A percentile compares a stretch with the other conserved stretches of the same genome.
These are phyloP conservation scores for Tautogolabrus adspersus DNA, from an alignment of 2,113 vertebrate genomes.

Conservation along the genomic window DNA sequence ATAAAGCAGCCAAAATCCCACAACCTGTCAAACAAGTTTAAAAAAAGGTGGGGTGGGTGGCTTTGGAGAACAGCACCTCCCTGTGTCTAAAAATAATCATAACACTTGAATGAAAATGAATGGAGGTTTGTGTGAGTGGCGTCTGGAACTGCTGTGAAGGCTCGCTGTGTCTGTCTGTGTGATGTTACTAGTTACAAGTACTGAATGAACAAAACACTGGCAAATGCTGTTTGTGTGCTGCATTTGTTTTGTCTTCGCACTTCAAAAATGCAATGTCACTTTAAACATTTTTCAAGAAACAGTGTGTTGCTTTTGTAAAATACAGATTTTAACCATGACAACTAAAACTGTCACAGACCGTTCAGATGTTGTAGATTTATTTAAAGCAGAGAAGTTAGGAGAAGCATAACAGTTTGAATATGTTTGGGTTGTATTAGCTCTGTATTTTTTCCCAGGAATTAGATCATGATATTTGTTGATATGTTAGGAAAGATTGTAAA, in stretches of 20 bases:
- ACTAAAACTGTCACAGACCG: too few species aligned
- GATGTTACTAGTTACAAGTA: slow-evolving; percentile 29
- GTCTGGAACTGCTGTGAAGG: neutral
- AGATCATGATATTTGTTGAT: too few species aligned
- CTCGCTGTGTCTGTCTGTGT: slow-evolving; percentile 7
- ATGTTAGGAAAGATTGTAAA: too few species aligned
- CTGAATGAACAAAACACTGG: neutral
- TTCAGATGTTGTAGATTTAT: too few species aligned
- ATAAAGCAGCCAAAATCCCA: neutral
- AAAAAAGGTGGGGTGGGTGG: neutral
- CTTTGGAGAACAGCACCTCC: slow-evolving; percentile 50
- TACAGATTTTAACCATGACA: too few species aligned
- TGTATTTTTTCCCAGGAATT: too few species aligned
- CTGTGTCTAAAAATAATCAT: slow-evolving; percentile 30
- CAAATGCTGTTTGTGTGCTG: neutral
- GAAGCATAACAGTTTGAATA: too few species aligned
- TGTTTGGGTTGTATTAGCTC: too few species aligned
- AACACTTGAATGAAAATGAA: slow-evolving; percentile 32
- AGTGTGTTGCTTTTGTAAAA: too few species aligned
- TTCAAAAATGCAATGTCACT: neutral
- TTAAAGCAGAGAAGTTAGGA: too few species aligned
- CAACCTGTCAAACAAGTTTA: neutral
- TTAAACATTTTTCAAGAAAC: too few species aligned
- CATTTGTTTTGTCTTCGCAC: too few species aligned
- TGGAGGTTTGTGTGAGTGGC: slow-evolving; percentile 3